Percentiles rank a stretch among this genome's conserved stretches.
Evolutionary conservation across 2,797 vertebrate species (phyloP).

Genomic region (Bradypodion pumilum): DNA sequence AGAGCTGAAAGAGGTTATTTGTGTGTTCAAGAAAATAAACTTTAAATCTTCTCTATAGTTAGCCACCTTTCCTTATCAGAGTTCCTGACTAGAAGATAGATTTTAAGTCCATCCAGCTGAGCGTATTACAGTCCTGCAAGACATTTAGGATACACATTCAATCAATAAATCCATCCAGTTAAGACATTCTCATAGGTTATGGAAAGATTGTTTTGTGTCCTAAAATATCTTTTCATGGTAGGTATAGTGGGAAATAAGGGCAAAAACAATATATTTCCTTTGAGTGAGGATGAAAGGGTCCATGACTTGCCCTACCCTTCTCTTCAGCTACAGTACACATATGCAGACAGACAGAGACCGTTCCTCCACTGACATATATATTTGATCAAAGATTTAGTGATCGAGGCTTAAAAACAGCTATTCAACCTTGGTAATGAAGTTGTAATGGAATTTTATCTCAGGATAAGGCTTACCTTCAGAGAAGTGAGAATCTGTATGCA

Average conservation of each 20-base stretch:
- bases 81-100: too few species aligned
- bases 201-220: not conserved
- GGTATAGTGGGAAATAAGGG: not conserved
- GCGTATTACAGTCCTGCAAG: too few species aligned
- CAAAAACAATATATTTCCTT: not conserved
- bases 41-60: not conserved
- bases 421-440: not conserved
- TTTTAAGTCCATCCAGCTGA: too few species aligned
- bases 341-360: not conserved
- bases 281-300: not conserved
- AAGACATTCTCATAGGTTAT: not conserved
- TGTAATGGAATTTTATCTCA: slow-evolving; percentile 42
- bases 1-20: not conserved
- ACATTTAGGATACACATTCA: too few species aligned
- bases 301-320: not conserved
- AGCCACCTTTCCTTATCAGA: too few species aligned
- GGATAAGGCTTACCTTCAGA: not conserved
- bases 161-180: not conserved
- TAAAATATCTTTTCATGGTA: not conserved
- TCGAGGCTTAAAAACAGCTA: slow-evolving; percentile 20
- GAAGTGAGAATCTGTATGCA: slow-evolving; percentile 4
- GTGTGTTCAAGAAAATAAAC: not conserved
- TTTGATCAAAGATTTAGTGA: slow-evolving; percentile 2
- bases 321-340: not conserved
- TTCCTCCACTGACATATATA: not conserved